These are phyloP conservation scores for Cepaea hortensis DNA, from an alignment of 2,888 invertebrate species.

Conservation along the genomic window DNA sequence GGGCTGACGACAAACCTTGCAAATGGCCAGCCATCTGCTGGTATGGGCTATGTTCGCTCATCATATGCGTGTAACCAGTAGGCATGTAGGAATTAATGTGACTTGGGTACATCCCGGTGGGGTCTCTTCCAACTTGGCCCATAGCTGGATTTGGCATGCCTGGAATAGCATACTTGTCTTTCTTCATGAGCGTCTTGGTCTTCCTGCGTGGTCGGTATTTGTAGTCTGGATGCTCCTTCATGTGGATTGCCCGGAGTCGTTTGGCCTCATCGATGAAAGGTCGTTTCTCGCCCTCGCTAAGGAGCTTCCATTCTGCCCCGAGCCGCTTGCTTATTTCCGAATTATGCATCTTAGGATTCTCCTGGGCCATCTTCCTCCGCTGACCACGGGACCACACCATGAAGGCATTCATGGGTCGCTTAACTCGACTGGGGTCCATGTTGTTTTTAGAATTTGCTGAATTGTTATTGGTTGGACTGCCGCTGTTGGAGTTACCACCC, in stretches of 20 bases:
- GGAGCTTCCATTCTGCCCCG: constrained; percentile 98
- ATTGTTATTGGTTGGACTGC: constrained; percentile 71
- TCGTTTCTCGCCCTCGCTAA: constrained; percentile 95
- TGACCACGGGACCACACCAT: constrained; percentile 98
- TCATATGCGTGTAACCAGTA: constrained; percentile 90
- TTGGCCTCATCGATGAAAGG: constrained; percentile 99
- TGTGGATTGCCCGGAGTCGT: constrained; percentile 95
- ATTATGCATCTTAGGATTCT: constrained; percentile 99
- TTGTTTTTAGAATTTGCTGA: constrained; percentile 47
- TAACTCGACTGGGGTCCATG: constrained; percentile 84
- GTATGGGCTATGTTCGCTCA: constrained; percentile 82
- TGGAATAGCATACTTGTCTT: constrained; percentile 84
- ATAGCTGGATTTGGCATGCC: constrained; percentile 72
- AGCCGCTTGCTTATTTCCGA: constrained; percentile 97
- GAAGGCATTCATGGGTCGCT: constrained; percentile 98
- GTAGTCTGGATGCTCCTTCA: constrained; percentile 99
- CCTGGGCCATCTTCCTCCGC: constrained; percentile 97
- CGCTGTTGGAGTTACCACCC: constrained; percentile 26
- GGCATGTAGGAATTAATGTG: constrained; percentile 93
- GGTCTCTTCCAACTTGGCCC: constrained; percentile 74
- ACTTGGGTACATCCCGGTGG: constrained; percentile 76
- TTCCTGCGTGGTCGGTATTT: constrained; percentile 97
- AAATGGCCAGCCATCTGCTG: constrained; percentile 80
- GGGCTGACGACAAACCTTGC: constrained; percentile 65
- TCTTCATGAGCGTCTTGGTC: constrained; percentile 90